Conservation (phyloP, 2,888 invertebrate species). For the Mamestra brassicae region DNA sequence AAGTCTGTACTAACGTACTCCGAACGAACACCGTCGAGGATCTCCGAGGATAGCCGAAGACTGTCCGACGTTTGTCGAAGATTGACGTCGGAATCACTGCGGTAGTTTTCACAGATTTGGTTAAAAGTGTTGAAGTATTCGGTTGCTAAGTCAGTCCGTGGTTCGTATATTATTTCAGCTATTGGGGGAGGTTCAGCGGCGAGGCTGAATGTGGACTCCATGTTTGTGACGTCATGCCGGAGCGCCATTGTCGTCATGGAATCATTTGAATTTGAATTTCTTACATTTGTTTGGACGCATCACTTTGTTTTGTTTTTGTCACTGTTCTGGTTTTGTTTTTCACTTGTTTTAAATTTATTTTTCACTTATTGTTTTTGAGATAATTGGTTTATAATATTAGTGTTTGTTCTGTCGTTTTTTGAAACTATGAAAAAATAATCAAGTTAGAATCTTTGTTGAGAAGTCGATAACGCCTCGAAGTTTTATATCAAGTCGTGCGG, state of each 20-base stretch:
- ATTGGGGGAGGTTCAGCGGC: constrained; percentile 91
- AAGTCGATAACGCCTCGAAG: neutral
- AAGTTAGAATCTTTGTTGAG: neutral
- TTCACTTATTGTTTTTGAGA: constrained; percentile 30
- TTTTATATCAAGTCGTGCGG: constrained; percentile 15
- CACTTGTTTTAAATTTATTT: constrained; percentile 41
- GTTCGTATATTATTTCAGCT: constrained; percentile 80
- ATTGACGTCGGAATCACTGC: constrained; percentile 80
- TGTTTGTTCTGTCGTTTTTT: constrained; percentile 21
- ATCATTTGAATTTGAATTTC: constrained; percentile 83
- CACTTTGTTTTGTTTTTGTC: constrained; percentile 68
- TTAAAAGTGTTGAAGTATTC: constrained; percentile 89
- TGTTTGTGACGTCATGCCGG: constrained; percentile 81
- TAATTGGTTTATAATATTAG: neutral
- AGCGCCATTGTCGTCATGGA: constrained; percentile 78
- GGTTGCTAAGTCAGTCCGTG: constrained; percentile 81
- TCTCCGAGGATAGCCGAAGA: constrained; percentile 84
- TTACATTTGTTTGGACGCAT: constrained; percentile 81
- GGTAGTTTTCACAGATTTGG: constrained; percentile 86
- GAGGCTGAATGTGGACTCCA: constrained; percentile 86
- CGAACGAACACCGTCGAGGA: constrained; percentile 79
- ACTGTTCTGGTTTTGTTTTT: constrained; percentile 38
- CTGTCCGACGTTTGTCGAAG: constrained; percentile 85
- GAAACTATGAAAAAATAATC: constrained; percentile 11
- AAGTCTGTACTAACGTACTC: constrained; percentile 79